Conservation (phyloP, 2,888 invertebrate genomes). For the Diarsia dahlii region DNA sequence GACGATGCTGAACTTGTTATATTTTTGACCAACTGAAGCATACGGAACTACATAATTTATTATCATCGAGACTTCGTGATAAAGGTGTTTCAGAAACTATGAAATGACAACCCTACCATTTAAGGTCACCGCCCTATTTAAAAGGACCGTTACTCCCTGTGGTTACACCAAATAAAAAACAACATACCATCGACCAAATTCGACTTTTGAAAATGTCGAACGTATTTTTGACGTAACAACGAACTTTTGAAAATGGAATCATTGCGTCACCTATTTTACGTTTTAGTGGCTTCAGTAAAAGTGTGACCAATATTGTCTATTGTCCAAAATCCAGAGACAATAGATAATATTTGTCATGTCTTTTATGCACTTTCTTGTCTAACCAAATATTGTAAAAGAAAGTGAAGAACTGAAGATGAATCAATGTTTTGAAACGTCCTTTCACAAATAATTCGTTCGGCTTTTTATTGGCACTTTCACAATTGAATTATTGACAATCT, state of each 20-base stretch:
- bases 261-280: neutral
- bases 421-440: constrained; percentile 24
- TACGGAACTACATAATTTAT: no score
- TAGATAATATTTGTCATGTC: neutral
- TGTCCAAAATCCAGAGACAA: constrained; percentile 4
- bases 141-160: constrained; percentile 29
- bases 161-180: constrained; percentile 11
- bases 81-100: neutral
- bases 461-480: constrained; percentile 53
- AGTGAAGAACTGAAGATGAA: constrained; percentile 22
- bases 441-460: constrained; percentile 46
- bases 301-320: constrained; percentile 13
- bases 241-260: constrained; percentile 36
- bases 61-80: no score
- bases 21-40: no score
- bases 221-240: neutral
- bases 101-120: constrained; percentile 37
- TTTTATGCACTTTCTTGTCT: constrained; percentile 27
- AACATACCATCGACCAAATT: neutral
- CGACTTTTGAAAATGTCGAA: constrained; percentile 24
- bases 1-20: no score
- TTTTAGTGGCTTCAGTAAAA: constrained; percentile 9
- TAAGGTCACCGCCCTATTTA: constrained; percentile 12
- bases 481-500: constrained; percentile 19
- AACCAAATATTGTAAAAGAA: constrained; percentile 32